These are phyloP conservation scores for Habroteleia sp. DNA, from an alignment of 2,888 invertebrate genomes.

Conservation along the genomic window DNA sequence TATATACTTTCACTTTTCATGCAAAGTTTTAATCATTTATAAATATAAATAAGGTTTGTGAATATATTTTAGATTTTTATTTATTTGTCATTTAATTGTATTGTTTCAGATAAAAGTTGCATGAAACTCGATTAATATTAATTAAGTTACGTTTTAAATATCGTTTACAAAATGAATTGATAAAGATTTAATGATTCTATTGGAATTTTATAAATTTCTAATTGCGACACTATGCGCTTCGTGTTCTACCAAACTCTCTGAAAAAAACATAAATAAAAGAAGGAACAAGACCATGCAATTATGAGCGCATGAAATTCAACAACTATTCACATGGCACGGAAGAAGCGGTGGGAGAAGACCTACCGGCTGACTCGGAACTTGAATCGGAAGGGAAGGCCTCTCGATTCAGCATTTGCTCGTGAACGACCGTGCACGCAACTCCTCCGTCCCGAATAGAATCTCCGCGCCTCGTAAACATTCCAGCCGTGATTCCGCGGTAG, in stretches of 20 bases:
- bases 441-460: constrained; percentile 30
- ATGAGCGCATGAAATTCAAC: constrained; percentile 62
- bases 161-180: no score
- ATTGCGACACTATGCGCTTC: neutral
- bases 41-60: no score
- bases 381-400: constrained; percentile 62
- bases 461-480: constrained; percentile 31
- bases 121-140: no score
- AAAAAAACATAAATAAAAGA: constrained; percentile 24
- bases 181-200: no score
- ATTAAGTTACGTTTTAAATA: no score
- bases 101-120: no score
- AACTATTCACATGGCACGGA: constrained; percentile 61
- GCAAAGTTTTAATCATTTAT: no score
- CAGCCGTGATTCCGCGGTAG: constrained; percentile 34
- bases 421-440: constrained; percentile 44
- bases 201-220: no score
- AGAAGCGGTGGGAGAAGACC: constrained; percentile 60
- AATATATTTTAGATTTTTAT: no score
- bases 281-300: constrained; percentile 51
- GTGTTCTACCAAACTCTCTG: neutral
- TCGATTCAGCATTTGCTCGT: constrained; percentile 60
- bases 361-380: constrained; percentile 64
- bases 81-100: no score
- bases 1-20: no score